Percentiles rank a stretch among this genome's conserved stretches.
phyloP scores from a whole-genome alignment of 2,113 vertebrate genomes.

The Serinus canaria region DNA sequence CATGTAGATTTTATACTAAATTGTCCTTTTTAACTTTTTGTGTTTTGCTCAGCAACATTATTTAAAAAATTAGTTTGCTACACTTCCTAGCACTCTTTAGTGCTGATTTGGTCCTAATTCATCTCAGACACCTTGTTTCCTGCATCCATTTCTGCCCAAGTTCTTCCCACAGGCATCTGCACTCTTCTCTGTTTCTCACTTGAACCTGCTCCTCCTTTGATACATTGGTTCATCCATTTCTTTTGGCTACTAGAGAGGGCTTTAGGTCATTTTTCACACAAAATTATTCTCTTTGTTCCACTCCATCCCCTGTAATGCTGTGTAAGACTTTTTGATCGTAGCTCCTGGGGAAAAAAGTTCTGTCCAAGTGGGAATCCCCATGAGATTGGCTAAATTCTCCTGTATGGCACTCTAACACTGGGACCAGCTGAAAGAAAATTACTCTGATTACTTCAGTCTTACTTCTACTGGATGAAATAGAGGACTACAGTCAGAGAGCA shows the following conservation, averaged over 20 bases:
- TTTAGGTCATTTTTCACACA: neutral
- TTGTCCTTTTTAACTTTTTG: neutral
- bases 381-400: neutral
- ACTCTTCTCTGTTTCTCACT: neutral
- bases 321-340: neutral
- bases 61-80: neutral
- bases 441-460: neutral
- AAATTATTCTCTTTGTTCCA: neutral
- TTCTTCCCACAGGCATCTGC: neutral
- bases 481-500: neutral
- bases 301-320: neutral
- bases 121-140: neutral
- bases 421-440: neutral
- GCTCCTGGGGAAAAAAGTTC: neutral
- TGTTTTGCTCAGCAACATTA: neutral
- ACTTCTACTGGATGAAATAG: neutral
- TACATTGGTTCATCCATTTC: neutral
- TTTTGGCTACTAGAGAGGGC: neutral
- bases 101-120: neutral
- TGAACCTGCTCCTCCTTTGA: neutral
- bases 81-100: neutral
- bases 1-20: neutral
- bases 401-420: neutral
- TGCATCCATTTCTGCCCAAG: neutral
- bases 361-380: neutral